These are phyloP conservation scores for Allacma fusca DNA, from an alignment of 2,888 invertebrate species.

Conservation along the genomic window DNA sequence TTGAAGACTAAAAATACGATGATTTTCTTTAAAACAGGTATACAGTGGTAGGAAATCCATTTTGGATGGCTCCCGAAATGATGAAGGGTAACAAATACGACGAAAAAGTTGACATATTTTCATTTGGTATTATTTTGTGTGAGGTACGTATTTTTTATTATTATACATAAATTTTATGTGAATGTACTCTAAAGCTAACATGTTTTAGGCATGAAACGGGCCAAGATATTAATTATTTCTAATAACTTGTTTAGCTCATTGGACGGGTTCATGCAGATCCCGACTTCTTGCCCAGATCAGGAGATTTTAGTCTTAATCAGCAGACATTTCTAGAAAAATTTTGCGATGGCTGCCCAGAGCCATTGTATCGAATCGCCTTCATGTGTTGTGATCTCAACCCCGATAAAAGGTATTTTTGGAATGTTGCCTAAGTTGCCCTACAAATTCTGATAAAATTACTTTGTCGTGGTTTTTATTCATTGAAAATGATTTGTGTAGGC, in stretches of 20 bases:
- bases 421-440: constrained; percentile 3
- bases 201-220: no score
- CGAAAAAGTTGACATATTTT: constrained; percentile 95
- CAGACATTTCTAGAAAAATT: constrained; percentile 85
- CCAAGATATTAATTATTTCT: no score
- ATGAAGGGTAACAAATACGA: constrained; percentile 96
- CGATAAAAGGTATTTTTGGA: constrained; percentile 75
- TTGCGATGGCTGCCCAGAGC: constrained; percentile 82
- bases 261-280: constrained; percentile 95
- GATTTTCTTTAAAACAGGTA: constrained; percentile 69
- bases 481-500: constrained; percentile 67
- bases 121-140: constrained; percentile 92
- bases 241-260: constrained; percentile 82
- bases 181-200: no score
- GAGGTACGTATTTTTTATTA: constrained; percentile 72
- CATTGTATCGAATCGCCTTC: constrained; percentile 87
- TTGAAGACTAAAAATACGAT: neutral
- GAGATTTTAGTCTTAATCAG: constrained; percentile 92
- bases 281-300: constrained; percentile 87
- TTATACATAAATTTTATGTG: no score
- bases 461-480: neutral
- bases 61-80: constrained; percentile 99
- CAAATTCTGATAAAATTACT: no score
- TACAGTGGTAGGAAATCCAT: constrained; percentile 95
- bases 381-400: constrained; percentile 90